Conservation (phyloP, 2,113 vertebrate species). For the Parus major region DNA sequence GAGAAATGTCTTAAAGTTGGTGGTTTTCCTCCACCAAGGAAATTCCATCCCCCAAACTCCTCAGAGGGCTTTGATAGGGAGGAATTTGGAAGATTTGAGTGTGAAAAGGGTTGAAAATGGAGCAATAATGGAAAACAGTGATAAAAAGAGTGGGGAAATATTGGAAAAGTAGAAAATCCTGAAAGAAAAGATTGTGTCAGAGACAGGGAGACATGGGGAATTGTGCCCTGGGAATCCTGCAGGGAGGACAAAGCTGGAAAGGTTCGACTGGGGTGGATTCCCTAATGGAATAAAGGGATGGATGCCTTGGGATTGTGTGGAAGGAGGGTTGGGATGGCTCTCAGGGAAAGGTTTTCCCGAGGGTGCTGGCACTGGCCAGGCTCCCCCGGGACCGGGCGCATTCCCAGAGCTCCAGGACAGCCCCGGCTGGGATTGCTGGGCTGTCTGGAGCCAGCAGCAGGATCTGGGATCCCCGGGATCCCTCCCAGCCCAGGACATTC, state of each 20-base stretch:
- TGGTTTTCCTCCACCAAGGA: not conserved
- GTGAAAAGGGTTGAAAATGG: not conserved
- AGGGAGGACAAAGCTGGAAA: not conserved
- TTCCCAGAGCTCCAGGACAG: not conserved
- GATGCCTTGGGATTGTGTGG: not conserved
- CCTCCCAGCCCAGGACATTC: not conserved
- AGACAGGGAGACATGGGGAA: not conserved
- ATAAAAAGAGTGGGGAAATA: not conserved
- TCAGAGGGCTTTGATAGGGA: not conserved
- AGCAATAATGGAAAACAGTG: not conserved
- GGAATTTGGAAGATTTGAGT: not conserved
- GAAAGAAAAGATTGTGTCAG: not conserved
- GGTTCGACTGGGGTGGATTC: not conserved
- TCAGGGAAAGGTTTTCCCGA: not conserved
- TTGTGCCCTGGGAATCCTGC: not conserved
- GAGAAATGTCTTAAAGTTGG: not conserved
- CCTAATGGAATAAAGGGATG: fast-evolving
- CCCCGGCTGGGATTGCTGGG: not conserved
- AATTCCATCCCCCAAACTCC: not conserved
- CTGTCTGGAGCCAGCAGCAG: not conserved
- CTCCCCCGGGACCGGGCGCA: not conserved
- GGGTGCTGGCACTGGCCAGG: no score
- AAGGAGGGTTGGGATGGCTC: fast-evolving
- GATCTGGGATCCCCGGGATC: no score
- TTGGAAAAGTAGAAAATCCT: not conserved